phyloP scores from a whole-genome alignment of 2,113 vertebrate species.

The Corythornis cristatus region DNA sequence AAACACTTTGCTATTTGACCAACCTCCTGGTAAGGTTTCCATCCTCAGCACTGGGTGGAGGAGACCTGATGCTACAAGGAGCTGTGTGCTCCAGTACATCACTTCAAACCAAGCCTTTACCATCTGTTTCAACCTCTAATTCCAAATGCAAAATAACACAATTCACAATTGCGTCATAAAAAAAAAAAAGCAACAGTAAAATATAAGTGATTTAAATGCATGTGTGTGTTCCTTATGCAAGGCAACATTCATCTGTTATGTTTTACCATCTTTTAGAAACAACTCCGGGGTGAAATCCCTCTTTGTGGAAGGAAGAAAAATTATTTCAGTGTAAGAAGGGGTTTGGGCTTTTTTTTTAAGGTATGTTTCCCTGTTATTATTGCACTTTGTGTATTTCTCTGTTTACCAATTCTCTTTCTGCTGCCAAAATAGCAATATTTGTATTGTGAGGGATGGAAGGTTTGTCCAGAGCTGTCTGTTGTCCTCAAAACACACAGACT shows the following conservation, averaged over 20 bases:
- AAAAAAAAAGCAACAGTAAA: constrained; percentile 52
- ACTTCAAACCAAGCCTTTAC: constrained; percentile 46
- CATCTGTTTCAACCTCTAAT: constrained; percentile 74
- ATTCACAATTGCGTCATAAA: constrained; percentile 72
- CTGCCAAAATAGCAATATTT: not conserved
- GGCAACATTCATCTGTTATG: constrained; percentile 62
- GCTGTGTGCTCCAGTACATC: not conserved
- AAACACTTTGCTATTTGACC: not conserved
- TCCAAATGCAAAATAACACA: constrained; percentile 75
- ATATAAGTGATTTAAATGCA: constrained; percentile 74
- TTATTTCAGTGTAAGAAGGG: not conserved
- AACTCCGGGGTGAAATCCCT: constrained; percentile 51
- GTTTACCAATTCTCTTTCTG: not conserved
- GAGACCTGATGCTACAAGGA: not conserved
- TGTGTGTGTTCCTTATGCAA: constrained; percentile 59
- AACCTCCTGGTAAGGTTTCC: not conserved
- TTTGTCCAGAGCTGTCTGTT: not conserved
- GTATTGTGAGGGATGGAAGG: not conserved
- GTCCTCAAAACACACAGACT: fast-evolving
- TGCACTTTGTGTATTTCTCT: not conserved
- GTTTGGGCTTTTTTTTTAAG: not conserved
- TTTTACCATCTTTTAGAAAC: constrained; percentile 44
- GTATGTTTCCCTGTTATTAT: not conserved
- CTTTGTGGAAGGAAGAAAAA: constrained; percentile 11
- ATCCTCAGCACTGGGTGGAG: not conserved